Conservation (phyloP, 2,888 invertebrate genomes). For the Thymelicus lineola region DNA sequence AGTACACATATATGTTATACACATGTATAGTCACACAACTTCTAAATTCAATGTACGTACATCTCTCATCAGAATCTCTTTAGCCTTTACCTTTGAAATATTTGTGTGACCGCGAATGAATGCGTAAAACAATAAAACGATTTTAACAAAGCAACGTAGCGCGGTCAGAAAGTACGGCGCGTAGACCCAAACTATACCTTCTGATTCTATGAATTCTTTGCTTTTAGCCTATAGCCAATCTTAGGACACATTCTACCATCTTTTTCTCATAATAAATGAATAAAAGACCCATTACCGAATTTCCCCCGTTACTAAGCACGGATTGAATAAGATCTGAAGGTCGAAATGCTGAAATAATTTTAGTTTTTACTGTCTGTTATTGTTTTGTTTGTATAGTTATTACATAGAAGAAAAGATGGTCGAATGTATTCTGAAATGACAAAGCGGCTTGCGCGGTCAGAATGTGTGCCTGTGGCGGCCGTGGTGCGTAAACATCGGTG, state of each 20-base stretch:
- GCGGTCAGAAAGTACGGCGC: constrained; percentile 49
- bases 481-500: constrained; percentile 51
- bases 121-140: constrained; percentile 56
- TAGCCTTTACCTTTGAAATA: constrained; percentile 45
- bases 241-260: background rate
- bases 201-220: background rate
- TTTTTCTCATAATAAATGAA: background rate
- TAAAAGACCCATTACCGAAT: too few relatives aligned
- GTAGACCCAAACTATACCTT: constrained; percentile 38
- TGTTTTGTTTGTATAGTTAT: too few relatives aligned
- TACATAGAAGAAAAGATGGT: too few relatives aligned
- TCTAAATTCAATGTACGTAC: background rate
- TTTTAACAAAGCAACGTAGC: constrained; percentile 55
- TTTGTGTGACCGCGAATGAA: constrained; percentile 64
- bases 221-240: background rate
- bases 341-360: too few relatives aligned
- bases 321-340: too few relatives aligned
- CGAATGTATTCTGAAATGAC: constrained; percentile 41
- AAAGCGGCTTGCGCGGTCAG: constrained; percentile 54
- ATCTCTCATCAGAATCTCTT: background rate
- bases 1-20: too few relatives aligned
- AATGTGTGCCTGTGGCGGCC: constrained; percentile 35
- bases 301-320: too few relatives aligned
- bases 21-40: too few relatives aligned
- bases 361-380: too few relatives aligned